Percentiles rank a stretch among this genome's conserved stretches.
phyloP scores from a whole-genome alignment of 2,797 vertebrate genomes.

The Allobates femoralis region DNA sequence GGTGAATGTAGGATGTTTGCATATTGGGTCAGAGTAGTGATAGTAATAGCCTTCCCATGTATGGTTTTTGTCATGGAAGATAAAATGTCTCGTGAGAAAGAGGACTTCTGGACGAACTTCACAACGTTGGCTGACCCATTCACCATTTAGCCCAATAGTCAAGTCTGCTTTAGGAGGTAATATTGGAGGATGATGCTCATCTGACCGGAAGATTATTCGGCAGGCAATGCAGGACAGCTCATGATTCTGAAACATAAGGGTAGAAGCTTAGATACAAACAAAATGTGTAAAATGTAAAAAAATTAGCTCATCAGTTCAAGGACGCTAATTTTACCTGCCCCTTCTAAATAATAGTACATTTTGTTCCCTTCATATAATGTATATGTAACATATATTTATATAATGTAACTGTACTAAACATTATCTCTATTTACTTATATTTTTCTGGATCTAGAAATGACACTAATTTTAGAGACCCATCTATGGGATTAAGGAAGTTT shows the following conservation, averaged over 20 bases:
- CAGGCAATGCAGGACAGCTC: constrained; percentile 86
- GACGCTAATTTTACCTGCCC: no score
- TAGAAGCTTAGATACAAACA: background rate
- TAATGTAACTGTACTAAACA: background rate
- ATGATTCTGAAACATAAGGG: constrained; percentile 81
- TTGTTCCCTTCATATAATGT: background rate
- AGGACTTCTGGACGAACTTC: constrained; percentile 95
- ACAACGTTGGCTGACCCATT: constrained; percentile 96
- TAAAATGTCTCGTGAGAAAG: constrained; percentile 95
- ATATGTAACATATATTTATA: background rate
- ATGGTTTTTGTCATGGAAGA: constrained; percentile 95
- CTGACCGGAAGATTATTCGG: constrained; percentile 88
- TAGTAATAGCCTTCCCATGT: constrained; percentile 98
- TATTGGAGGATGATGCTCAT: constrained; percentile 89
- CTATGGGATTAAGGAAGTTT: no score
- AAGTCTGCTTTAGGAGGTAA: constrained; percentile 87
- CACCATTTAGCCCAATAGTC: constrained; percentile 87
- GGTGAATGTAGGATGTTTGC: constrained; percentile 94
- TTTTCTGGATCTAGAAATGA: no score
- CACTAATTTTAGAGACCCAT: no score
- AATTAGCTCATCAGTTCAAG: no score
- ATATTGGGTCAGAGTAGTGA: constrained; percentile 95
- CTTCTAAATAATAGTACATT: no score
- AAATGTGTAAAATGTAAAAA: no score
- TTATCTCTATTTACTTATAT: no score